A percentile compares a stretch with the other conserved stretches of the same genome.
Evolutionary conservation across 2,113 vertebrate species (phyloP).

Genomic region (Plestiodon gilberti): DNA sequence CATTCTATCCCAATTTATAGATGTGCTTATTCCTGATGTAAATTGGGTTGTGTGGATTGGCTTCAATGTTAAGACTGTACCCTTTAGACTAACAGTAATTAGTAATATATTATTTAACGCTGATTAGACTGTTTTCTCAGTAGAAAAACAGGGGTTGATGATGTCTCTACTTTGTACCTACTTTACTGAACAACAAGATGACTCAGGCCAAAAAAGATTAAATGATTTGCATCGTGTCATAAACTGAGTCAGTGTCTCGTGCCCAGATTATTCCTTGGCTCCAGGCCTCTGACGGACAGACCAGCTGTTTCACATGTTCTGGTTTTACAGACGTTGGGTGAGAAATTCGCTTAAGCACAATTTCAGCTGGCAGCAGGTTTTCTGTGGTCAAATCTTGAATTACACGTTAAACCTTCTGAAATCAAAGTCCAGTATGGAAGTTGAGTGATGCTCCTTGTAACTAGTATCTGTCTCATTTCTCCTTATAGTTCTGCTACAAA

Average conservation of each 20-base stretch:
- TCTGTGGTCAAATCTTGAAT: constrained; percentile 27
- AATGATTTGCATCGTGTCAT: constrained; percentile 51
- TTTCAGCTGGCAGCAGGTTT: constrained; percentile 35
- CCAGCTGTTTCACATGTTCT: constrained; percentile 43
- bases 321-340: constrained; percentile 69
- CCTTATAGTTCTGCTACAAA: constrained; percentile 25
- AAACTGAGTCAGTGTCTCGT: constrained; percentile 66
- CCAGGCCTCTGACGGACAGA: constrained; percentile 37
- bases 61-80: background rate
- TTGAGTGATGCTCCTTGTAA: background rate
- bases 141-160: constrained; percentile 28
- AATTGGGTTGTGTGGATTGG: background rate
- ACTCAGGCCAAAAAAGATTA: constrained; percentile 59
- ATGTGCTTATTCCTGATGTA: too few species aligned
- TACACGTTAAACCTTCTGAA: constrained; percentile 14
- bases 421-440: constrained; percentile 8
- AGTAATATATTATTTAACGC: constrained; percentile 50
- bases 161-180: constrained; percentile 59
- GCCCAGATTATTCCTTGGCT: constrained; percentile 42
- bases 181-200: constrained; percentile 58
- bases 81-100: constrained; percentile 36
- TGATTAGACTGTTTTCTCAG: constrained; percentile 29
- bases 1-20: too few species aligned
- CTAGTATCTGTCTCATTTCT: constrained; percentile 11
- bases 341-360: constrained; percentile 39